phyloP scores from a whole-genome alignment of 2,888 invertebrate genomes.

The Lobophora halterata region DNA sequence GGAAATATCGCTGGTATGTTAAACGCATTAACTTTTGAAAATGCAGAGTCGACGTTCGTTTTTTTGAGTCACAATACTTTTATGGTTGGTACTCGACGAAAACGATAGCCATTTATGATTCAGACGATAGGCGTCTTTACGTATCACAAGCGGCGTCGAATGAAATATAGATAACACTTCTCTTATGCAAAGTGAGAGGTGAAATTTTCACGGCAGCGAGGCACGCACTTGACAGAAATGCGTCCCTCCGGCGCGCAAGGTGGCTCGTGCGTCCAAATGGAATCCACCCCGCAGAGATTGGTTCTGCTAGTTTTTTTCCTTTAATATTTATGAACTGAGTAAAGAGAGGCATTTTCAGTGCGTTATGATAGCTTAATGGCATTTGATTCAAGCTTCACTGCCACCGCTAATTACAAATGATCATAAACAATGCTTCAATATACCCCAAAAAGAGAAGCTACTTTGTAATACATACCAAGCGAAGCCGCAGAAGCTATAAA shows the following conservation, averaged over 20 bases:
- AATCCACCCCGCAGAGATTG: constrained; percentile 68
- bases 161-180: constrained; percentile 69
- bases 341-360: constrained; percentile 63
- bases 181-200: constrained; percentile 67
- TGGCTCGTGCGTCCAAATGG: constrained; percentile 57
- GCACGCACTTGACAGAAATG: constrained; percentile 59
- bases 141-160: constrained; percentile 56
- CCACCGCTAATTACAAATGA: constrained; percentile 60
- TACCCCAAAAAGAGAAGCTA: no score
- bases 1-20: constrained; percentile 37
- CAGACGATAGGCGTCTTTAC: constrained; percentile 64
- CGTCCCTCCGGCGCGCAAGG: constrained; percentile 56
- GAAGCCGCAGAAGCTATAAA: no score
- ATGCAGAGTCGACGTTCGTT: constrained; percentile 37
- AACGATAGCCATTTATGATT: constrained; percentile 72
- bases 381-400: constrained; percentile 60
- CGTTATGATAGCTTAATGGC: constrained; percentile 64
- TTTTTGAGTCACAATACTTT: constrained; percentile 50
- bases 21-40: constrained; percentile 42
- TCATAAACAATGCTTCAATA: no score
- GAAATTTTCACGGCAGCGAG: constrained; percentile 59
- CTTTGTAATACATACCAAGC: no score
- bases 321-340: constrained; percentile 73
- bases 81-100: constrained; percentile 55
- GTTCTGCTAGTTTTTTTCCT: constrained; percentile 66